Conservation (phyloP, 2,888 invertebrate species). For the Hydraecia micacea region DNA sequence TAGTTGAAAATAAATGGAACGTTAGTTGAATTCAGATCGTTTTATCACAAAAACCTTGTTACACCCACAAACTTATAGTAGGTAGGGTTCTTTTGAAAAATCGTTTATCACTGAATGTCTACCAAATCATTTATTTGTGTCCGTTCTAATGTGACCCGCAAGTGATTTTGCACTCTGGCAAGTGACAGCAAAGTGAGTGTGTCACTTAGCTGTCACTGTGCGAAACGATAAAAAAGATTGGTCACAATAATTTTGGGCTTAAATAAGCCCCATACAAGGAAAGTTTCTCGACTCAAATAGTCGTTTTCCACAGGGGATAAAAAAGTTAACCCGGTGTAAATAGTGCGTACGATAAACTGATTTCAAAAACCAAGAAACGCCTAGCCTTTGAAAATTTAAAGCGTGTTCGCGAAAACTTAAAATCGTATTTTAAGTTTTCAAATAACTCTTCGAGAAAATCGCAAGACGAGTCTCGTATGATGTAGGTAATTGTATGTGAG, state of each 20-base stretch:
- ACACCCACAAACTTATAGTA: not conserved
- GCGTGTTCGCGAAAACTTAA: too few relatives aligned
- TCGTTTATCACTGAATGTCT: slow-evolving; percentile 22
- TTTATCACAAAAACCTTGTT: slow-evolving; percentile 15
- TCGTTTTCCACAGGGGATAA: not conserved
- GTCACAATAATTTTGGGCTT: not conserved
- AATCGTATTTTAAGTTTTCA: too few relatives aligned
- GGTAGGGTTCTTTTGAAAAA: slow-evolving; percentile 2
- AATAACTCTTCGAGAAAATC: too few relatives aligned
- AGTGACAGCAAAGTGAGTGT: slow-evolving; percentile 9
- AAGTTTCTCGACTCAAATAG: not conserved
- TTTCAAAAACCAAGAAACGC: too few relatives aligned
- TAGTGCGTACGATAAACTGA: too few relatives aligned
- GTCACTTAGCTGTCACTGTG: not conserved
- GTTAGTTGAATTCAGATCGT: not conserved
- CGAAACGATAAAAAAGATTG: slow-evolving; percentile 6
- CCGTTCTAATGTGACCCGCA: slow-evolving; percentile 9
- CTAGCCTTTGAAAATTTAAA: too few relatives aligned
- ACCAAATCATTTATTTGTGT: slow-evolving; percentile 23
- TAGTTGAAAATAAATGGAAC: slow-evolving; percentile 7
- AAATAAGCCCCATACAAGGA: not conserved
- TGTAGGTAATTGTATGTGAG: too few relatives aligned
- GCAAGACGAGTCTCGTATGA: too few relatives aligned
- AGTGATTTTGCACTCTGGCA: slow-evolving; percentile 14
- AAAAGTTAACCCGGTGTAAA: too few relatives aligned